Evolutionary conservation across 2,888 invertebrate species (phyloP).

Genomic region (Listrodromus nycthemerus): DNA sequence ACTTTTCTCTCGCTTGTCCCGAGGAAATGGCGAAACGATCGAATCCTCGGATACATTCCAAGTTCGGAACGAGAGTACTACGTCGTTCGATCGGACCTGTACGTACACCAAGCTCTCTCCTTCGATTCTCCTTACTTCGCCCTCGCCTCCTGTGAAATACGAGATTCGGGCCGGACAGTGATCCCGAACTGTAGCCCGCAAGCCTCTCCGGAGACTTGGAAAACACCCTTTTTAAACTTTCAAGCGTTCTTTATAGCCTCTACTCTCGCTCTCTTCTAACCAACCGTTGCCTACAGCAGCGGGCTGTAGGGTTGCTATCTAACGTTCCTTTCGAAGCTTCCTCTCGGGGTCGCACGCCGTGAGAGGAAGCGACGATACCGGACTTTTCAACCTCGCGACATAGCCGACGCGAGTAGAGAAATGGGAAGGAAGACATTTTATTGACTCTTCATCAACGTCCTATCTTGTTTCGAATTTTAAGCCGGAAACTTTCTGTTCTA

Average conservation of each 20-base stretch:
- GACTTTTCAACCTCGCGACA: constrained; percentile 5
- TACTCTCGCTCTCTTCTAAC: constrained; percentile 36
- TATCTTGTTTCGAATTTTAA: no score
- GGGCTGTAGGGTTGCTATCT: constrained; percentile 21
- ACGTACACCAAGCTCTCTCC: neutral
- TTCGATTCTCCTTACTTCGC: constrained; percentile 41
- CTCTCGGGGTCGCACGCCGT: constrained; percentile 35
- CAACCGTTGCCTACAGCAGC: constrained; percentile 41
- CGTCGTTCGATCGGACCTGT: constrained; percentile 13
- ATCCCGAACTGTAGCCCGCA: constrained; percentile 59
- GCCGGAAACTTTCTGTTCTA: no score
- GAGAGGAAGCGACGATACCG: constrained; percentile 19
- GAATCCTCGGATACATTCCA: constrained; percentile 38
- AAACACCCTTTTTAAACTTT: constrained; percentile 67
- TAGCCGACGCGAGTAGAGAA: neutral
- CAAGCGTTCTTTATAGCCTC: constrained; percentile 65
- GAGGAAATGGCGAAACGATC: constrained; percentile 35
- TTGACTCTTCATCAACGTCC: neutral
- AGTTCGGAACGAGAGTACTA: constrained; percentile 28
- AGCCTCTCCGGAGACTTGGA: constrained; percentile 60
- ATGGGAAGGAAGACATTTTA: neutral
- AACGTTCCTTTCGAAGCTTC: constrained; percentile 38
- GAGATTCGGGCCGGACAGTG: constrained; percentile 64
- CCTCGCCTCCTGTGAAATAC: constrained; percentile 63
- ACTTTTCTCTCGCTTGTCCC: constrained; percentile 8